Evolutionary conservation across 2,113 vertebrate genomes (phyloP).

Genomic region (Eulemur rufifrons): DNA sequence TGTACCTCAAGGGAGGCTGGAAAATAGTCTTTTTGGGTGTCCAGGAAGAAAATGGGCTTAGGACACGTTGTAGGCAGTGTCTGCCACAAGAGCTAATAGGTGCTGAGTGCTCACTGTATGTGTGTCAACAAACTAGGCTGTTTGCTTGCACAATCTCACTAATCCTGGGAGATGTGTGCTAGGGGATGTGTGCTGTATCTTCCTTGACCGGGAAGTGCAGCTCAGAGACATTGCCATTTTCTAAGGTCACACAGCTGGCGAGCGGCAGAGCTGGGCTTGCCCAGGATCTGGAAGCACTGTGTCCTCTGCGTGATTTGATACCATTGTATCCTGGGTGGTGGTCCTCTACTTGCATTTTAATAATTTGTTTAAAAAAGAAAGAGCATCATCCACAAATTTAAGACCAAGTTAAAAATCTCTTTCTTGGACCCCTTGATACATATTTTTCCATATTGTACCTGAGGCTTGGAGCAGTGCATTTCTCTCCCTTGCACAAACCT

Average conservation of each 20-base stretch:
- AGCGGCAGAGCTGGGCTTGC: background rate
- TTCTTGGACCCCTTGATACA: background rate
- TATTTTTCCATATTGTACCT: background rate
- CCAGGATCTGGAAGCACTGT: background rate
- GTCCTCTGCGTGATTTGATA: background rate
- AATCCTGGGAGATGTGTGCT: background rate
- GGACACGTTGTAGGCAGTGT: background rate
- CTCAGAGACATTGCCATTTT: background rate
- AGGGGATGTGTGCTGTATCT: background rate
- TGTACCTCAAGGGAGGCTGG: background rate
- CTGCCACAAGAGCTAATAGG: background rate
- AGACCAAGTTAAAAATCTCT: background rate
- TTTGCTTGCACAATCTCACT: background rate
- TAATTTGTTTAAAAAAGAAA: slow-evolving; percentile 41
- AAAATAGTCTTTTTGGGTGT: background rate
- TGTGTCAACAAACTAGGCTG: background rate
- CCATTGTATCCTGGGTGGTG: background rate
- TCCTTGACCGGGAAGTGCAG: background rate
- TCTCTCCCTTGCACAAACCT: background rate
- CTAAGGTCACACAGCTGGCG: background rate
- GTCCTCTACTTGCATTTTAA: background rate
- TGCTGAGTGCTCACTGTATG: background rate
- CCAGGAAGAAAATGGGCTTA: background rate
- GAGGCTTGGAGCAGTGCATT: background rate
- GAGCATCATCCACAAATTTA: background rate